These are phyloP conservation scores for Ganaspis sp. DNA, from an alignment of 1,140 invertebrate species.

Conservation along the genomic window DNA sequence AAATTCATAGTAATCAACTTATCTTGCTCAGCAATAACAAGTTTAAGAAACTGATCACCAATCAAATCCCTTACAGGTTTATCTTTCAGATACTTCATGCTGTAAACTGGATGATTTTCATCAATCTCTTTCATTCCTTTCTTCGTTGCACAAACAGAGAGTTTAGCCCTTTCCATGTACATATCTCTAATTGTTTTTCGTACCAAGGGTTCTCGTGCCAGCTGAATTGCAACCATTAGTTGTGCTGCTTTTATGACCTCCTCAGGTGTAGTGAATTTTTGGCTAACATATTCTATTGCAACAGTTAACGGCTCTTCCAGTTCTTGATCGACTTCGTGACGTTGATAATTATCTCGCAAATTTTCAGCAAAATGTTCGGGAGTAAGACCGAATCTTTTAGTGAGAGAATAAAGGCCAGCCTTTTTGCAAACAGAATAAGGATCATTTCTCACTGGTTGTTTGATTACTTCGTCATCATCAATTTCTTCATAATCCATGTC, in stretches of 20 bases:
- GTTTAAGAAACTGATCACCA: conserved; percentile 93
- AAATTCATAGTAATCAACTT: conserved; percentile 86
- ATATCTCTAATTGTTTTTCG: conserved; percentile 90
- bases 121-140: conserved; percentile 95
- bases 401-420: conserved; percentile 88
- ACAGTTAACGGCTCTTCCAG: conserved; percentile 86
- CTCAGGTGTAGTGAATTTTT: conserved; percentile 79
- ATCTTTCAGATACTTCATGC: conserved; percentile 95
- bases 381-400: conserved; percentile 95
- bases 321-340: conserved; percentile 97
- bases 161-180: conserved; percentile 93
- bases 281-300: conserved; percentile 83
- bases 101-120: conserved; percentile 92
- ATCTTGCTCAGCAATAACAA: conserved; percentile 91
- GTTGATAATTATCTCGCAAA: conserved; percentile 95
- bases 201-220: conserved; percentile 94
- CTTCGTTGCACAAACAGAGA: conserved; percentile 91
- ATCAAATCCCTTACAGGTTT: conserved; percentile 95
- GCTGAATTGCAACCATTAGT: conserved; percentile 95
- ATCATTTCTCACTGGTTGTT: conserved; percentile 90
- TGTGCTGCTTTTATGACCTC: conserved; percentile 92
- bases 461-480: conserved; percentile 82
- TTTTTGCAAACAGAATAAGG: conserved; percentile 91
- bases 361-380: conserved; percentile 98
- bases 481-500: conserved; percentile 76